These are phyloP conservation scores for Melikaiella ostensackeni DNA, from an alignment of 2,888 invertebrate species.

Conservation along the genomic window DNA sequence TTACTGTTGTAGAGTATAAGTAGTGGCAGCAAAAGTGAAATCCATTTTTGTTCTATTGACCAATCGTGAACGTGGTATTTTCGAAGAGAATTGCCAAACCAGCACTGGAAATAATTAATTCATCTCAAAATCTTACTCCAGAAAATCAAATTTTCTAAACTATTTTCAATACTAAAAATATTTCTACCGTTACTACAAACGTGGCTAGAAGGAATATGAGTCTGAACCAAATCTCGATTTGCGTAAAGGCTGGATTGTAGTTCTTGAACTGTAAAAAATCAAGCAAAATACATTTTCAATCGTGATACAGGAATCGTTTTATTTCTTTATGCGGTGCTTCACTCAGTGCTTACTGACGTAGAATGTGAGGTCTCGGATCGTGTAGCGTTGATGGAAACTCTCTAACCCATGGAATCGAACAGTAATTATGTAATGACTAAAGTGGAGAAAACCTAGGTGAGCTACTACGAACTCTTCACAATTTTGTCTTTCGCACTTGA, in stretches of 20 bases:
- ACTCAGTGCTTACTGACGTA: slow-evolving; percentile 83
- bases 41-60: slow-evolving; percentile 99
- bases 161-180: neutral
- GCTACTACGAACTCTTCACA: slow-evolving; percentile 94
- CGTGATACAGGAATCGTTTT: neutral
- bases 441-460: slow-evolving; percentile 93
- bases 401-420: slow-evolving; percentile 91
- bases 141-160: neutral
- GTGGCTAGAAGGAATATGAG: slow-evolving; percentile 94
- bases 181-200: slow-evolving; percentile 90
- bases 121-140: neutral
- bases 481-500: slow-evolving; percentile 87
- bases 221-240: slow-evolving; percentile 98
- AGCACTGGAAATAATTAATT: slow-evolving; percentile 84
- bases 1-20: slow-evolving; percentile 95
- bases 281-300: neutral
- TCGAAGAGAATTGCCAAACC: slow-evolving; percentile 93
- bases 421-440: slow-evolving; percentile 91
- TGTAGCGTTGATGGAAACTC: slow-evolving; percentile 90
- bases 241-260: slow-evolving; percentile 97
- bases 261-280: slow-evolving; percentile 88
- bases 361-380: slow-evolving; percentile 89
- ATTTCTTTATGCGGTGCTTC: slow-evolving; percentile 7
- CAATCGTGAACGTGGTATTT: slow-evolving; percentile 94
- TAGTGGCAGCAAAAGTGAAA: slow-evolving; percentile 91